These are phyloP conservation scores for Tupaia chinensis DNA, from an alignment of 2,113 vertebrate genomes.

Conservation along the genomic window DNA sequence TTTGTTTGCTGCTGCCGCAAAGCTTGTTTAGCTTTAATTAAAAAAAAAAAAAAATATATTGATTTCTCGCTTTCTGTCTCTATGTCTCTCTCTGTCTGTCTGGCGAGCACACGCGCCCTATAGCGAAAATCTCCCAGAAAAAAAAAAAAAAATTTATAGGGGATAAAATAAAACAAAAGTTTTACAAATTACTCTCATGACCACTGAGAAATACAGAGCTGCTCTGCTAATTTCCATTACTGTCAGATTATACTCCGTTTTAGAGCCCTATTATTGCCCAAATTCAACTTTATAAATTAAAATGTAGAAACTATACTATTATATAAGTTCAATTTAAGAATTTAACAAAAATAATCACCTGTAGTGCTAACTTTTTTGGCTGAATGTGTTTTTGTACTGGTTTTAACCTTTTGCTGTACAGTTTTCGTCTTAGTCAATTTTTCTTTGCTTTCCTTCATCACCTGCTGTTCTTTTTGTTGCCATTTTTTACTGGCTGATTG, in stretches of 20 bases:
- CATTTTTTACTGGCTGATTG: slow-evolving; percentile 99
- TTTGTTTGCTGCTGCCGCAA: slow-evolving; percentile 94
- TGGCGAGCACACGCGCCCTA: too few relatives aligned
- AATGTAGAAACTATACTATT: not conserved
- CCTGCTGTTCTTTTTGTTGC: slow-evolving; percentile 98
- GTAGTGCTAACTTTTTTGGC: slow-evolving; percentile 90
- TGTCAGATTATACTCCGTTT: not conserved
- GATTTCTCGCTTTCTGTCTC: too few relatives aligned
- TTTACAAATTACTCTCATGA: slow-evolving; percentile 26
- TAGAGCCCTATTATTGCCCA: not conserved
- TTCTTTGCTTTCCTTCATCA: slow-evolving; percentile 97
- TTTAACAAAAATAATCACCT: slow-evolving; percentile 85
- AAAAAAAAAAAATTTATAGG: not conserved
- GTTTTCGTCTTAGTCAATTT: slow-evolving; percentile 91
- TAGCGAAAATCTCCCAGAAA: too few relatives aligned
- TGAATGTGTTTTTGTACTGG: slow-evolving; percentile 87
- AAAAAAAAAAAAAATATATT: slow-evolving; percentile 47
- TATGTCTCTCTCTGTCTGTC: too few relatives aligned
- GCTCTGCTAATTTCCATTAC: slow-evolving; percentile 6
- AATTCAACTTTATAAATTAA: slow-evolving; percentile 37
- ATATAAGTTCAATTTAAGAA: slow-evolving; percentile 10
- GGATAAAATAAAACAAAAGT: not conserved
- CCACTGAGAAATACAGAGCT: not conserved
- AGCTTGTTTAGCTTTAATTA: slow-evolving; percentile 90
- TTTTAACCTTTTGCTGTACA: slow-evolving; percentile 87